These are phyloP conservation scores for Polydrusus pterygomalis DNA, from an alignment of 2,888 invertebrate species.

Conservation along the genomic window DNA sequence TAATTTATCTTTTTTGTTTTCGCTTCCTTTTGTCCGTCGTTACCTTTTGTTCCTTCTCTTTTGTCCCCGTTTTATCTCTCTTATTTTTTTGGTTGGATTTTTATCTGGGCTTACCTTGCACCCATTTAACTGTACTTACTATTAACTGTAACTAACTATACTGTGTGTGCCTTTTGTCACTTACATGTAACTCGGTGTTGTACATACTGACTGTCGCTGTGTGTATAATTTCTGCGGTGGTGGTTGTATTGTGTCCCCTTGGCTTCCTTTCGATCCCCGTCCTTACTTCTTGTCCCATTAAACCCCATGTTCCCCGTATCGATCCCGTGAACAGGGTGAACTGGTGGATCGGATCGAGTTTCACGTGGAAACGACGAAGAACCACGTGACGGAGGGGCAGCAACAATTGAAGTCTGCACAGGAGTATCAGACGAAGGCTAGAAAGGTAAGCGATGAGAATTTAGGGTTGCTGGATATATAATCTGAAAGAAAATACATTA, in stretches of 20 bases:
- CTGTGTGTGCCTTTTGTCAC: slow-evolving; percentile 69
- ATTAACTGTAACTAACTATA: slow-evolving; percentile 65
- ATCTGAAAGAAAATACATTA: no score
- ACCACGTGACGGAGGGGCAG: slow-evolving; percentile 88
- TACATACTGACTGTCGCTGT: slow-evolving; percentile 46
- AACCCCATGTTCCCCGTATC: slow-evolving; percentile 56
- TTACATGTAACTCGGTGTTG: slow-evolving; percentile 59
- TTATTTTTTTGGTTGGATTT: slow-evolving; percentile 23
- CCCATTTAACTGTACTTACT: slow-evolving; percentile 55
- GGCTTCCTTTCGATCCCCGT: slow-evolving; percentile 39
- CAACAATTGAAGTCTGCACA: slow-evolving; percentile 86
- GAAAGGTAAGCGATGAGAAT: slow-evolving; percentile 82
- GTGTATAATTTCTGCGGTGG: slow-evolving; percentile 48
- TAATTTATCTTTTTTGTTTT: slow-evolving; percentile 68
- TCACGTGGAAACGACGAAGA: slow-evolving; percentile 90
- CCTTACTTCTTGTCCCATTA: slow-evolving; percentile 49
- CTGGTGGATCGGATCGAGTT: slow-evolving; percentile 96
- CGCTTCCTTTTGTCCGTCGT: slow-evolving; percentile 57
- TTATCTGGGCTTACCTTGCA: slow-evolving; percentile 49
- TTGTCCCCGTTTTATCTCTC: slow-evolving; percentile 43
- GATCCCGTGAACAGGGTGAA: slow-evolving; percentile 82
- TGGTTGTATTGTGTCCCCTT: slow-evolving; percentile 43
- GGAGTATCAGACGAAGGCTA: slow-evolving; percentile 89
- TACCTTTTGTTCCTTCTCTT: slow-evolving; percentile 44
- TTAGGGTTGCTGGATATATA: slow-evolving; percentile 49